These are phyloP conservation scores for Pseudomyrmex gracilis DNA, from an alignment of 1,140 invertebrate species.

Conservation along the genomic window DNA sequence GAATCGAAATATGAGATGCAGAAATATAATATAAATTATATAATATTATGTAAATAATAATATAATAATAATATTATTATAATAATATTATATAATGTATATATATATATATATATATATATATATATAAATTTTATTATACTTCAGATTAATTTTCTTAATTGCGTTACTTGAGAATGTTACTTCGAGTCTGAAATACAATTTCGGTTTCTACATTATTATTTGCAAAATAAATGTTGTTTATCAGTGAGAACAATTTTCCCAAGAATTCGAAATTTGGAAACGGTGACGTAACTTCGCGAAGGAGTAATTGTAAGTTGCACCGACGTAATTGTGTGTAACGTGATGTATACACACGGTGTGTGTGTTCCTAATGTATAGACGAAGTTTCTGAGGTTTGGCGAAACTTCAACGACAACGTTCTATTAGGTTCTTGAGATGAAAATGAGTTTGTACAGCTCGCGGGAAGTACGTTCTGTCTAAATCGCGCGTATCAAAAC, in stretches of 20 bases:
- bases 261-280: background rate
- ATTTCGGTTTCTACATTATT: too few species aligned
- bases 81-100: too few species aligned
- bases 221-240: background rate
- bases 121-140: too few species aligned
- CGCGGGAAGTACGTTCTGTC: constrained; percentile 11
- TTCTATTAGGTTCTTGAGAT: constrained; percentile 2
- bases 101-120: too few species aligned
- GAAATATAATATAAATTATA: too few species aligned
- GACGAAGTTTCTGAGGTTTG: background rate
- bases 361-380: background rate
- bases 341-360: background rate
- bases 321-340: constrained; percentile 4
- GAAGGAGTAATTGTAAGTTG: constrained; percentile 40
- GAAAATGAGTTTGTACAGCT: constrained; percentile 32
- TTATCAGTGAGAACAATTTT: background rate
- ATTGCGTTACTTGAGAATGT: too few species aligned
- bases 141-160: too few species aligned
- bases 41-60: too few species aligned
- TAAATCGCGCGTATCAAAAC: background rate
- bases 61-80: too few species aligned
- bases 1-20: too few species aligned
- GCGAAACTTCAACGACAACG: constrained; percentile 8
- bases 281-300: background rate
- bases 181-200: too few species aligned